Percentiles rank a stretch among this genome's conserved stretches.
Evolutionary conservation across 2,113 vertebrate genomes (phyloP).

Genomic region (Eulemur rufifrons): DNA sequence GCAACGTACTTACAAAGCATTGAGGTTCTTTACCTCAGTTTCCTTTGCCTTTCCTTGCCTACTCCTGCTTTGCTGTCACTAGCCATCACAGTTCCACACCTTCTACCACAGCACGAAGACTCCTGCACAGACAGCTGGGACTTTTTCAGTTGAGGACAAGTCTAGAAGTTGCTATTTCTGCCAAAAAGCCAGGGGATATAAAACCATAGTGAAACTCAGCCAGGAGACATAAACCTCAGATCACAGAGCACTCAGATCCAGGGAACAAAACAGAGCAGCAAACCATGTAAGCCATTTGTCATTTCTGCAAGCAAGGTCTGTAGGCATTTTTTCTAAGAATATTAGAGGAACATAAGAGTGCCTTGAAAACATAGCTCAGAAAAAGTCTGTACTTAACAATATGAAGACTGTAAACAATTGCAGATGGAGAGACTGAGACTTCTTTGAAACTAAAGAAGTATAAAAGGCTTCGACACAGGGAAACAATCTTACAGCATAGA

Average conservation of each 20-base stretch:
- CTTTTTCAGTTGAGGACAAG: neutral
- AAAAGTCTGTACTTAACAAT: constrained; percentile 2
- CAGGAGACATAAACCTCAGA: neutral
- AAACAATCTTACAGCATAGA: neutral
- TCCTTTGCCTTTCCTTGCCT: neutral
- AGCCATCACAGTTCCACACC: neutral
- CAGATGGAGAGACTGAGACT: neutral
- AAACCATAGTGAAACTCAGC: neutral
- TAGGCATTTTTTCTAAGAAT: constrained; percentile 37
- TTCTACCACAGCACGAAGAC: neutral
- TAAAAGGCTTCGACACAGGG: neutral
- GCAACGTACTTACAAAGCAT: neutral
- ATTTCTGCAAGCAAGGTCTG: neutral
- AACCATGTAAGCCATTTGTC: neutral
- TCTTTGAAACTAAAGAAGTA: constrained; percentile 9
- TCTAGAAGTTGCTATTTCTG: constrained; percentile 16
- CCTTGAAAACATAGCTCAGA: constrained; percentile 25
- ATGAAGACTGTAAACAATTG: neutral
- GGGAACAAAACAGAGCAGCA: neutral
- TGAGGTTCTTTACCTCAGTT: neutral
- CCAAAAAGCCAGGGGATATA: neutral
- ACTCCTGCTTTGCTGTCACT: neutral
- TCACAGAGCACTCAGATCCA: constrained; percentile 14
- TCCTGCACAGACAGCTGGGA: neutral
- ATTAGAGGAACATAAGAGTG: neutral